Conservation (phyloP, 2,888 invertebrate species). For the Ischnura elegans region DNA sequence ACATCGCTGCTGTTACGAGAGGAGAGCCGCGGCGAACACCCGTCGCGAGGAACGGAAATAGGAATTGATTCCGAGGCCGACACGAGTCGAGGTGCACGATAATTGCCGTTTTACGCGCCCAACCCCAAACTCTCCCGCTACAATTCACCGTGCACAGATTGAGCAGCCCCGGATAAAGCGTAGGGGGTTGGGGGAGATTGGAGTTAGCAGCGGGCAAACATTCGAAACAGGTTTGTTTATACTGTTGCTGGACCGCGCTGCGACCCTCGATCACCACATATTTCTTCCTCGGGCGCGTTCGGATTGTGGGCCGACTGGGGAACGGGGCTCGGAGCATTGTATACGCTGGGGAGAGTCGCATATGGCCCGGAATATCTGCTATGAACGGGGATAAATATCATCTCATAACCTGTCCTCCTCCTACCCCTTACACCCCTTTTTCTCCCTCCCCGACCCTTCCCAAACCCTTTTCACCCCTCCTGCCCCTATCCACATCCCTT, state of each 20-base stretch:
- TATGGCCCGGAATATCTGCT: slow-evolving; percentile 48
- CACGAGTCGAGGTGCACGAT: slow-evolving; percentile 55
- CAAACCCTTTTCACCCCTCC: neutral
- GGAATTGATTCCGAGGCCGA: slow-evolving; percentile 58
- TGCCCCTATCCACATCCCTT: neutral
- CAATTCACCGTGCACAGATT: slow-evolving; percentile 42
- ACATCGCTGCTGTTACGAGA: neutral
- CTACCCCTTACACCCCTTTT: neutral
- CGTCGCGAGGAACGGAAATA: neutral
- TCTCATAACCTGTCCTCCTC: slow-evolving; percentile 32
- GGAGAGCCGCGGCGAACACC: neutral
- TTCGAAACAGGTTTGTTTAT: slow-evolving; percentile 67
- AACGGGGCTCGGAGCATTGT: neutral
- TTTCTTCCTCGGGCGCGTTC: slow-evolving; percentile 42
- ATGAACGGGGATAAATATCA: slow-evolving; percentile 58
- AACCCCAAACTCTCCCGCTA: slow-evolving; percentile 43
- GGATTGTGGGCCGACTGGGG: neutral
- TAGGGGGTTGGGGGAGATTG: neutral
- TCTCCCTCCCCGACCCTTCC: neutral
- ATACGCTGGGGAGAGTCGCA: slow-evolving; percentile 63
- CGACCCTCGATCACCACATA: slow-evolving; percentile 58
- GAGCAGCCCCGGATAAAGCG: slow-evolving; percentile 1
- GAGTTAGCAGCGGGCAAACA: neutral
- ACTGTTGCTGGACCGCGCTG: slow-evolving; percentile 48
- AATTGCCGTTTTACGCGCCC: slow-evolving; percentile 64